These are phyloP conservation scores for Peromyscus eremicus DNA, from an alignment of 2,797 vertebrate species.

Conservation along the genomic window DNA sequence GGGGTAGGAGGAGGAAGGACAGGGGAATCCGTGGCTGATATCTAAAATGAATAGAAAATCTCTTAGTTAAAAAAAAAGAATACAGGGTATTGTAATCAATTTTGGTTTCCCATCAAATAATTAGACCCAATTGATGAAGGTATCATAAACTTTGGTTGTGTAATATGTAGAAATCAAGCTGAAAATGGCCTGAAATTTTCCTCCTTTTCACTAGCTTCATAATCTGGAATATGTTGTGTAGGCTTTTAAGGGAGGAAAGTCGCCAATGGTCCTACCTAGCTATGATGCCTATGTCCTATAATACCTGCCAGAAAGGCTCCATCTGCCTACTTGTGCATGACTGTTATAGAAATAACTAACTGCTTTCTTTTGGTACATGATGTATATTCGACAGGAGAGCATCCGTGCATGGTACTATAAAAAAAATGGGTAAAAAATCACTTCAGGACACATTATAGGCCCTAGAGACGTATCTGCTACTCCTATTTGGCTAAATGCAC, in stretches of 20 bases:
- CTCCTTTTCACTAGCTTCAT: background rate
- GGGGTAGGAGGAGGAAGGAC: too few species aligned
- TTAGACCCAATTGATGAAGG: background rate
- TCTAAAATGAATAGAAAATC: too few species aligned
- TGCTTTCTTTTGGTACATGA: background rate
- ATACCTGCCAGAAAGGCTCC: background rate
- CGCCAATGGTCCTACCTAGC: background rate
- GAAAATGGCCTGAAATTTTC: background rate
- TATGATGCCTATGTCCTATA: background rate
- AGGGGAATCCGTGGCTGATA: too few species aligned
- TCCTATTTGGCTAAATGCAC: background rate
- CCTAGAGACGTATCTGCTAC: background rate
- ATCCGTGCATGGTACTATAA: background rate
- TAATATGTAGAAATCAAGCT: background rate
- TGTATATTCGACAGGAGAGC: background rate
- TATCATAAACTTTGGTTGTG: background rate
- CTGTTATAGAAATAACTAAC: background rate
- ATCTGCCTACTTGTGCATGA: background rate
- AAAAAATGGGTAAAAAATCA: background rate
- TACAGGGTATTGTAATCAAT: background rate
- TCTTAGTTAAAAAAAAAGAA: too few species aligned
- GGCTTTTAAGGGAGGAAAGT: background rate
- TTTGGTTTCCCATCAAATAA: background rate
- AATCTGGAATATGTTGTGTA: background rate
- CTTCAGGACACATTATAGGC: background rate